Evolutionary conservation across 2,113 vertebrate genomes (phyloP), one percentile per base, ranked within the genome.

Genomic region (Chionodraco myersi): DNA sequence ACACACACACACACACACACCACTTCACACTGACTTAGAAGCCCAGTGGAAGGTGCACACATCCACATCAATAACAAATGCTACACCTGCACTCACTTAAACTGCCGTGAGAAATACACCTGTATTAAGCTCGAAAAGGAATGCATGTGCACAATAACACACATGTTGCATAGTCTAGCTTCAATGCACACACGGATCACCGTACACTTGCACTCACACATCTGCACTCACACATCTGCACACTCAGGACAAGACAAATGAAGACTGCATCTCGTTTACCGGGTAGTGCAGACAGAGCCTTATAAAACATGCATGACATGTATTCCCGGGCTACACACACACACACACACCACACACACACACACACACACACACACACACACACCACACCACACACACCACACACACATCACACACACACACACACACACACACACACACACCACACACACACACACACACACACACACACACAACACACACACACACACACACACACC

Each of bases 281-380:
- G 76, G 83, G 76, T 51, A 10, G 51, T 21, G 79, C 71, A 86
- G 86, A 84, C 79, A 77, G 76, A 54, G 14, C 67, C 83, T 90
- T 81, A 89, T 91, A 82, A 90, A 90, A 91, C 90, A 91, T 91
- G 90, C 79, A 92, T 87, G 65, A 16, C 54, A 2, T 80, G 84
- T 82, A 82, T 85, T 83, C 86, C 79, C 79, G 21, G 1, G 69
- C 69, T 67, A 66, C 72, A 80, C 72, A 44, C 13, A 79, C 67
- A 71, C 6, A 36, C 75, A 71, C 63, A 9, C 21, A 21, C 21
- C 21, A 21, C 21, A 21, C 21, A 21, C 21, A 21, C 21, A 21
- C 21, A 21, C 21, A 21, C 21, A 21, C 21, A 21, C 21, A 21
- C 21, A 21, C 21, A 21, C 21, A 21, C 21, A 21, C 21, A 21